Evolutionary conservation across 2,113 vertebrate species (phyloP).

Genomic region (Asarcornis scutulata): DNA sequence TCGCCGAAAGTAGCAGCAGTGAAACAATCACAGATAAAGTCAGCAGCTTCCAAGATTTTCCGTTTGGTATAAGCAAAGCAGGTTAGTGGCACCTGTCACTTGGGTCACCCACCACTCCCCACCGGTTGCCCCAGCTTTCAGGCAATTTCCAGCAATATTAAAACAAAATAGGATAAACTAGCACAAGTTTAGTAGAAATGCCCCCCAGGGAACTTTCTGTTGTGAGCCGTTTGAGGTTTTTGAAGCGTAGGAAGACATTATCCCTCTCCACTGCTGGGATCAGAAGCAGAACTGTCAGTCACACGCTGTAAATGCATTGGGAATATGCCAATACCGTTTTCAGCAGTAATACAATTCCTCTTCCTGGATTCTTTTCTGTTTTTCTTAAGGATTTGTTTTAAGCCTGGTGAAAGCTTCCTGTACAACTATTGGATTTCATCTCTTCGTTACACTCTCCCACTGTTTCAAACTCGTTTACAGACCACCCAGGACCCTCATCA

Average conservation of each 20-base stretch:
- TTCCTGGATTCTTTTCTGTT: conserved; percentile 56
- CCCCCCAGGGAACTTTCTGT: not conserved
- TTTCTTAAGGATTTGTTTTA: conserved; percentile 66
- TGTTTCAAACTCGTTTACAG: not conserved
- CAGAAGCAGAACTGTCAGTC: conserved; percentile 48
- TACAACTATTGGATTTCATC: conserved; percentile 59
- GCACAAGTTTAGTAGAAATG: not conserved
- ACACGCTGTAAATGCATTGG: not conserved
- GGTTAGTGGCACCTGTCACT: not conserved
- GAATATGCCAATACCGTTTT: conserved; percentile 53
- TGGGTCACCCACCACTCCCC: not conserved
- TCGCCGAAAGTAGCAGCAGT: not conserved
- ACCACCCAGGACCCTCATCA: conserved; percentile 62
- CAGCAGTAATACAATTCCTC: conserved; percentile 66
- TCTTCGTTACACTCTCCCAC: conserved; percentile 46
- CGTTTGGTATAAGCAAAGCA: fast-evolving
- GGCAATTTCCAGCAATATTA: not conserved
- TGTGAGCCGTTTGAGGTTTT: not conserved
- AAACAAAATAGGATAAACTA: not conserved
- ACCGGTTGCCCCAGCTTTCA: not conserved
- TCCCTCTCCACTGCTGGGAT: not conserved
- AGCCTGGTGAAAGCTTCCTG: conserved; percentile 67
- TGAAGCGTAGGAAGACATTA: not conserved
- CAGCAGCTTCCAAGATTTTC: no score
- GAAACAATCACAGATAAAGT: fast-evolving